A percentile compares a stretch with the other conserved stretches of the same genome.
Conservation (phyloP, 2,113 vertebrate species). For the Vombatus ursinus region DNA sequence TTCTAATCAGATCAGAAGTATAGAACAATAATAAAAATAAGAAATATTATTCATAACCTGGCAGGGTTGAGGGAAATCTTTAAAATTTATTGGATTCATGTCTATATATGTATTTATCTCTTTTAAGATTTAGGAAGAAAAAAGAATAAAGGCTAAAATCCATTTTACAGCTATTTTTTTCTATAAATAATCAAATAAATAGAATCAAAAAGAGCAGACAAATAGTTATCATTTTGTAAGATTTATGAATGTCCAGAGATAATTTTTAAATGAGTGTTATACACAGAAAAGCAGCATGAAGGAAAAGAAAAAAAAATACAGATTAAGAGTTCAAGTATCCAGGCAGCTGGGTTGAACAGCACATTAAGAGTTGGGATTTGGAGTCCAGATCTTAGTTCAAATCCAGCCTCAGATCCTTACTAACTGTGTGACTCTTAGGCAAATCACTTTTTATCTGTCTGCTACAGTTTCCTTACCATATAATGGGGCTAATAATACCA, state of each 20-base stretch:
- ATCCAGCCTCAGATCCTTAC: not conserved
- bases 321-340: not conserved
- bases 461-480: not conserved
- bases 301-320: not conserved
- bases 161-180: too few species aligned
- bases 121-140: too few species aligned
- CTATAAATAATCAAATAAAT: too few species aligned
- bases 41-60: too few species aligned
- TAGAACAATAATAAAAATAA: too few species aligned
- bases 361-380: not conserved
- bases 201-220: too few species aligned
- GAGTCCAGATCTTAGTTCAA: not conserved
- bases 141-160: too few species aligned
- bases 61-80: too few species aligned
- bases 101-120: too few species aligned
- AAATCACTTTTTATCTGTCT: not conserved
- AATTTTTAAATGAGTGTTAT: not conserved
- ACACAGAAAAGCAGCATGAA: not conserved
- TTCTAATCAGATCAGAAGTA: too few species aligned
- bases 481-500: not conserved
- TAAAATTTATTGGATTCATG: too few species aligned
- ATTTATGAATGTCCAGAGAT: not conserved
- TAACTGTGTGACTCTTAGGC: not conserved
- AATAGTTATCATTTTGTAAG: too few species aligned
- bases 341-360: not conserved